Evolutionary conservation across 2,888 invertebrate species (phyloP).

Genomic region (Marronus borbonicus): DNA sequence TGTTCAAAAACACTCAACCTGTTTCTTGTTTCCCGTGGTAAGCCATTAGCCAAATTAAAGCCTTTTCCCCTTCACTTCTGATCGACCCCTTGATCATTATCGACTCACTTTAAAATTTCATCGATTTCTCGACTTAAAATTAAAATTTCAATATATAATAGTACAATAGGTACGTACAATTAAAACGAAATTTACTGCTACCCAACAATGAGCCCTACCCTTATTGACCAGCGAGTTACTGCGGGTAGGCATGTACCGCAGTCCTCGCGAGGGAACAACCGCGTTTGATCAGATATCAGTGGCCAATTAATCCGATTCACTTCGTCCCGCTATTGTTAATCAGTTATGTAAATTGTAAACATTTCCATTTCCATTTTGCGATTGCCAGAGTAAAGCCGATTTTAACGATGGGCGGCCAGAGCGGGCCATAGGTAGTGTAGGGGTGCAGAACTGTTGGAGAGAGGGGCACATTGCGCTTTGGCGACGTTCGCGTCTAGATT

Average conservation of each 20-base stretch:
- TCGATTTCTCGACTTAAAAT: too few relatives aligned
- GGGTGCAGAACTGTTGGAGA: too few relatives aligned
- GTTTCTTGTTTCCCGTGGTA: too few relatives aligned
- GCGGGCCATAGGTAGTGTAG: background rate
- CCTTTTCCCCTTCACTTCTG: too few relatives aligned
- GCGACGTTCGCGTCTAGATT: background rate
- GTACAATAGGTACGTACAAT: too few relatives aligned
- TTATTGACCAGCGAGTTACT: background rate
- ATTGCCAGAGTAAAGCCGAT: conserved; percentile 28
- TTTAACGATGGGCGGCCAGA: conserved; percentile 10
- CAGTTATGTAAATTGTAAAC: conserved; percentile 54
- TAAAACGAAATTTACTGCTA: too few relatives aligned
- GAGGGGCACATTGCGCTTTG: background rate
- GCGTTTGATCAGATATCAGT: conserved; percentile 46
- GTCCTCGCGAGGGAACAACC: background rate
- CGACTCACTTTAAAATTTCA: too few relatives aligned
- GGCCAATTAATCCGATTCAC: conserved; percentile 52
- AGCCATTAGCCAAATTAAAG: too few relatives aligned
- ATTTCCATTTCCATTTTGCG: conserved; percentile 49
- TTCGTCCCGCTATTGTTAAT: conserved; percentile 49
- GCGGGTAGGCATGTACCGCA: background rate
- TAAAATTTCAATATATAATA: too few relatives aligned
- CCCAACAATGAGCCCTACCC: too few relatives aligned
- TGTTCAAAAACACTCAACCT: too few relatives aligned
- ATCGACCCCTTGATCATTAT: too few relatives aligned